phyloP scores from a whole-genome alignment of 2,113 vertebrate genomes.

The Oncorhynchus clarkii region DNA sequence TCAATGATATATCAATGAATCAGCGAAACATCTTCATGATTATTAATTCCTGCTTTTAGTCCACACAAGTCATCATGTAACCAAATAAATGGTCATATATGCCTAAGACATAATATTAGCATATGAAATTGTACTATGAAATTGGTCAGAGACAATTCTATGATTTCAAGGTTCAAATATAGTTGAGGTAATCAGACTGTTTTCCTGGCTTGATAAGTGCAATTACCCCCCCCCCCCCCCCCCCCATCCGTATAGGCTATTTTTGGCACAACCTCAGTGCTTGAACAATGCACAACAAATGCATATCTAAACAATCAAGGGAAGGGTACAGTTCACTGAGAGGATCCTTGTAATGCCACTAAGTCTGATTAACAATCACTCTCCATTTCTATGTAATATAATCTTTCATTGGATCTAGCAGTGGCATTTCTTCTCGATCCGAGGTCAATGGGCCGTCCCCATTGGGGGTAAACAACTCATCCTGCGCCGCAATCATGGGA shows the following conservation, averaged over 20 bases:
- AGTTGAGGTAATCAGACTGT: neutral
- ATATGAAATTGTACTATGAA: too few species aligned
- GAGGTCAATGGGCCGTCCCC: neutral
- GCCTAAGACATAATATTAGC: too few species aligned
- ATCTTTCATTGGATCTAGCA: constrained; percentile 16
- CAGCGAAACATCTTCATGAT: neutral
- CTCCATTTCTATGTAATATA: constrained; percentile 10
- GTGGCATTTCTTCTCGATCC: constrained; percentile 34
- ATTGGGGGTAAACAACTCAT: neutral
- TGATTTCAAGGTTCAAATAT: neutral
- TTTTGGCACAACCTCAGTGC: neutral
- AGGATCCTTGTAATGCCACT: neutral
- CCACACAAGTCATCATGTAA: too few species aligned
- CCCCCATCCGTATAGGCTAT: neutral
- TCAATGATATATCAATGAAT: neutral
- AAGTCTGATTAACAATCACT: constrained; percentile 23
- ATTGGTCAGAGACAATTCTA: neutral
- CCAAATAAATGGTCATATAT: too few species aligned
- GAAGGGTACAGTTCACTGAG: neutral
- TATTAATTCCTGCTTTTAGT: neutral
- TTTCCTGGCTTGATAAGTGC: too few species aligned
- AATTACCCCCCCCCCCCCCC: too few species aligned
- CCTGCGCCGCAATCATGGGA: neutral
- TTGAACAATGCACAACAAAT: constrained; percentile 29
- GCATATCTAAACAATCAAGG: constrained; percentile 26